phyloP scores from a whole-genome alignment of 2,113 vertebrate genomes.

The Neolamprologus falcicula region DNA sequence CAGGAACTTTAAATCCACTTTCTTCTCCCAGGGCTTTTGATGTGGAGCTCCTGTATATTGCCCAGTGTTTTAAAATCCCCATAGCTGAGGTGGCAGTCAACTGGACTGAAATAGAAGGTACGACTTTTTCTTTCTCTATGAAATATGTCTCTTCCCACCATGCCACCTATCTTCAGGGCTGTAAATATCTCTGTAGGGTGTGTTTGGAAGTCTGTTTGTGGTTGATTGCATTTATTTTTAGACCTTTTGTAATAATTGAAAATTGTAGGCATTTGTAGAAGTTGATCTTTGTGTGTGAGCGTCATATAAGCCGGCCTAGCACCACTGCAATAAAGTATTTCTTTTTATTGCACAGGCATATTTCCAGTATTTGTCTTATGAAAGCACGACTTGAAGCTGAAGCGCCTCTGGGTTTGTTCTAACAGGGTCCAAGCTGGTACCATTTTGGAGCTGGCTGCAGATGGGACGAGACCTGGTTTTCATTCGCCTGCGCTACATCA shows the following conservation, averaged over 20 bases:
- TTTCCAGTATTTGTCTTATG: not conserved
- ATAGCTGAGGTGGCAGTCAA: slow-evolving; percentile 93
- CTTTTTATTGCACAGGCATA: not conserved
- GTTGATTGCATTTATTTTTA: not conserved
- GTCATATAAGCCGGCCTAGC: not conserved
- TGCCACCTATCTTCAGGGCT: not conserved
- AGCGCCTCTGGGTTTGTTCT: slow-evolving; percentile 1
- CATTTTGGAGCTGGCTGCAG: slow-evolving; percentile 98
- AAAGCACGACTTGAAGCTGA: not conserved
- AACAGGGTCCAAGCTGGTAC: slow-evolving; percentile 93
- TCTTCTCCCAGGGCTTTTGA: slow-evolving; percentile 86
- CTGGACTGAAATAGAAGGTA: slow-evolving; percentile 99
- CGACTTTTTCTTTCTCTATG: not conserved
- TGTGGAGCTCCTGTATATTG: slow-evolving; percentile 93
- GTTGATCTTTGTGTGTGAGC: not conserved
- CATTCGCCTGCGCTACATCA: slow-evolving; percentile 91
- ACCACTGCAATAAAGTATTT: not conserved
- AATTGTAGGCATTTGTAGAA: not conserved
- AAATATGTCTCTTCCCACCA: not conserved
- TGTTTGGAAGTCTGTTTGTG: not conserved
- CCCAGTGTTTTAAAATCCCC: slow-evolving; percentile 87
- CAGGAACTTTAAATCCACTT: not conserved
- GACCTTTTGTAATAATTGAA: not conserved
- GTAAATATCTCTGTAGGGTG: not conserved
- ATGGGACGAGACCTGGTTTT: slow-evolving; percentile 94